A percentile compares a stretch with the other conserved stretches of the same genome.
phyloP scores from a whole-genome alignment of 2,888 invertebrate species.

The Dryomyza anilis region DNA sequence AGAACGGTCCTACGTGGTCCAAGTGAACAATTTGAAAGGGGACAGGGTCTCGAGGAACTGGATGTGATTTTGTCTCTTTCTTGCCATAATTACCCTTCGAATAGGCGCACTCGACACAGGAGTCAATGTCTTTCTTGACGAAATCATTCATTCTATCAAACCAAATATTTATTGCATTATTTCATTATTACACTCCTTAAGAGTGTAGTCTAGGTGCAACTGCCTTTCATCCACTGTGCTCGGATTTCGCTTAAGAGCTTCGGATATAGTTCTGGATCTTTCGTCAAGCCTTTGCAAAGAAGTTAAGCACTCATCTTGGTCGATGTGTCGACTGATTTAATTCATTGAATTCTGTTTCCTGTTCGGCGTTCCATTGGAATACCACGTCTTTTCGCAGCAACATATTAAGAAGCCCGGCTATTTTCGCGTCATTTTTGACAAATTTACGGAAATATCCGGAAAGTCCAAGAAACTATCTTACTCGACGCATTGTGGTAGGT shows the following conservation, averaged over 20 bases:
- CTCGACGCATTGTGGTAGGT: neutral
- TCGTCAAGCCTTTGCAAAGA: no score
- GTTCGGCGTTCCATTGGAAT: neutral
- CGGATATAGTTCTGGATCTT: neutral
- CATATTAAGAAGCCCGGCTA: neutral
- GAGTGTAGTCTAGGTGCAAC: neutral
- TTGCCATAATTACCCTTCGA: neutral
- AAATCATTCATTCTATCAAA: neutral
- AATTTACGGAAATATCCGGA: neutral
- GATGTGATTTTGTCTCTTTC: neutral
- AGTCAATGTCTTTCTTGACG: neutral
- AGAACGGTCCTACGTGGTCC: conserved; percentile 26
- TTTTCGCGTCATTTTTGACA: neutral
- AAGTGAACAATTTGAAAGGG: conserved; percentile 27
- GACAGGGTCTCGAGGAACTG: conserved; percentile 14
- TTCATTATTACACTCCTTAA: conserved; percentile 12
- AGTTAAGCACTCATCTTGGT: neutral
- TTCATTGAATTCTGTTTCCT: neutral
- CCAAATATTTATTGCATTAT: neutral
- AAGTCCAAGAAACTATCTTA: neutral
- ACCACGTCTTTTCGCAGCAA: neutral
- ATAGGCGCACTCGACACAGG: neutral
- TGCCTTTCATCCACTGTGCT: neutral
- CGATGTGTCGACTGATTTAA: neutral
- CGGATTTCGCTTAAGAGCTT: neutral